Evolutionary conservation across 2,113 vertebrate genomes (phyloP).

Genomic region (Dicrurus megarhynchus): DNA sequence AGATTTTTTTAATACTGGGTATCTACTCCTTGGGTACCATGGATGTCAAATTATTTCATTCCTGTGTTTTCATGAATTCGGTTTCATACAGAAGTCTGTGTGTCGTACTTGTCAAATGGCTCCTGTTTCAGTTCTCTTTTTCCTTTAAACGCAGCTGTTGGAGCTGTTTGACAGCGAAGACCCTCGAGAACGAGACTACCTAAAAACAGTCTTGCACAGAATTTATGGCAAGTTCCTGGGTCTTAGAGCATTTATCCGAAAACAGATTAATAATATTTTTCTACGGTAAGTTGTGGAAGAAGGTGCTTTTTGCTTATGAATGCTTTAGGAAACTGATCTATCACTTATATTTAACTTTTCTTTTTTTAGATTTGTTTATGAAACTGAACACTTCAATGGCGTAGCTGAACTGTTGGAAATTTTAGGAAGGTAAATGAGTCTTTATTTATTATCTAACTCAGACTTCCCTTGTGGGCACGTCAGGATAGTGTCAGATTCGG

Average conservation of each 20-base stretch:
- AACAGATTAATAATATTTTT: conserved; percentile 99
- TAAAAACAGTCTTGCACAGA: conserved; percentile 99
- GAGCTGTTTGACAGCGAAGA: conserved; percentile 99
- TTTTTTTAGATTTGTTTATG: conserved; percentile 96
- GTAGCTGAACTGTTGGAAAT: conserved; percentile 99
- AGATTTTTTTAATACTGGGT: not conserved
- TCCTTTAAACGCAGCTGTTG: conserved; percentile 82
- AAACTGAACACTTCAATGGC: conserved; percentile 99
- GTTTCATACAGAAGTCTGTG: not conserved
- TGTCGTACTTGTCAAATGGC: not conserved
- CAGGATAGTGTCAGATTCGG: not conserved
- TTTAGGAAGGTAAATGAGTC: conserved; percentile 90
- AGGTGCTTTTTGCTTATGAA: not conserved
- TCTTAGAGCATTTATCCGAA: conserved; percentile 99
- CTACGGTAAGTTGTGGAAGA: conserved; percentile 88
- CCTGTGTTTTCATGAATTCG: not conserved
- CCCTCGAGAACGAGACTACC: conserved; percentile 97
- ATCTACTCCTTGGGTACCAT: not conserved
- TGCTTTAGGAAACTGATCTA: not conserved
- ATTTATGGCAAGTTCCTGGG: conserved; percentile 99
- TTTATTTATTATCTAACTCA: not conserved
- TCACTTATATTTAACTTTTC: conserved; percentile 7
- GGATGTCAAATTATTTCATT: not conserved
- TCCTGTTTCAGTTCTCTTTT: conserved; percentile 10
- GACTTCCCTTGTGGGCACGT: not conserved